Evolutionary conservation across 2,113 vertebrate genomes (phyloP).

Genomic region (Chaetorhynchus papuensis): DNA sequence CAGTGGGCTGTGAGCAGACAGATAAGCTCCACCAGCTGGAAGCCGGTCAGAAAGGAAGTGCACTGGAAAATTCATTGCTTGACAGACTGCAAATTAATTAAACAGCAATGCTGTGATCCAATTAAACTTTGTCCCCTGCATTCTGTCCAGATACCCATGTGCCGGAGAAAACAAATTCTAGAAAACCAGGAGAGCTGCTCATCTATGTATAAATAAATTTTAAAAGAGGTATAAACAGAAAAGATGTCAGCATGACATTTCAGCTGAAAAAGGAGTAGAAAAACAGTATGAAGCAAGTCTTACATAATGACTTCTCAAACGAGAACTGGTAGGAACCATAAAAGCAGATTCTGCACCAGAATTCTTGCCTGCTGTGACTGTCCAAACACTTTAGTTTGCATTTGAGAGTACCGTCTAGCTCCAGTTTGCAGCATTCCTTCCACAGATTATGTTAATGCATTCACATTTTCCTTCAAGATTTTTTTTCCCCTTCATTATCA

Average conservation of each 20-base stretch:
- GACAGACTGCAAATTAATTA: slow-evolving; percentile 20
- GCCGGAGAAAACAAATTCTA: not conserved
- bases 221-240: not conserved
- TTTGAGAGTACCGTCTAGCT: not conserved
- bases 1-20: not conserved
- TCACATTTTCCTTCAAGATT: not conserved
- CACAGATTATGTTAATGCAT: not conserved
- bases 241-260: not conserved
- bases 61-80: not conserved
- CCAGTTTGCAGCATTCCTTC: not conserved
- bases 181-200: not conserved
- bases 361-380: not conserved
- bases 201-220: not conserved
- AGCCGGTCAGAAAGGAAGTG: not conserved
- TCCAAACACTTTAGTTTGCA: not conserved
- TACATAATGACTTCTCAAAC: not conserved
- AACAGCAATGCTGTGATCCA: not conserved
- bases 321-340: not conserved
- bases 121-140: not conserved
- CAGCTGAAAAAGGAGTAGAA: not conserved
- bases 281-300: not conserved
- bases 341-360: not conserved
- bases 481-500: not conserved
- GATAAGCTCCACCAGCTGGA: not conserved
- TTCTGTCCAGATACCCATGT: not conserved